A percentile compares a stretch with the other conserved stretches of the same genome.
Evolutionary conservation across 2,888 invertebrate species (phyloP).

Genomic region (Drosophila neutralis): DNA sequence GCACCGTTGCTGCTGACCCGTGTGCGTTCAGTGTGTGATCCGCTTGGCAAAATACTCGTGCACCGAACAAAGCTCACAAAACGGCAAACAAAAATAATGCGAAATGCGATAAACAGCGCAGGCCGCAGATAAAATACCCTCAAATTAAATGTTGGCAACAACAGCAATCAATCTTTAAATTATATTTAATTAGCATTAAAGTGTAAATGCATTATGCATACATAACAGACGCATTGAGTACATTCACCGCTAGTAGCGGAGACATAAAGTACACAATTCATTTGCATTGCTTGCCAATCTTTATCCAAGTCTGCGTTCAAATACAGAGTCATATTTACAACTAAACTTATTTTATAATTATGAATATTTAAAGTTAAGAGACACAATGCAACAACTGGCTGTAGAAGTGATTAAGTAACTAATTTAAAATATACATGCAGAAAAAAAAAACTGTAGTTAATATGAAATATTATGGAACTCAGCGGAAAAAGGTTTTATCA

Average conservation of each 20-base stretch:
- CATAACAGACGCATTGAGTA: neutral
- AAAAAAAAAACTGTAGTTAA: neutral
- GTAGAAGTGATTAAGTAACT: neutral
- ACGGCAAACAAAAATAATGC: slow-evolving; percentile 51
- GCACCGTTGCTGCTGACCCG: slow-evolving; percentile 69
- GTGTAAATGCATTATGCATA: neutral
- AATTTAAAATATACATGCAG: neutral
- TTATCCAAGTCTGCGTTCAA: neutral
- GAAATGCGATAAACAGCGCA: neutral
- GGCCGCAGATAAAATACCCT: slow-evolving; percentile 31
- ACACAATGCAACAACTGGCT: neutral
- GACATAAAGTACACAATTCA: neutral
- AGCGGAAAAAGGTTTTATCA: neutral
- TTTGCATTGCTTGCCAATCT: neutral
- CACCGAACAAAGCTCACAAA: slow-evolving; percentile 67
- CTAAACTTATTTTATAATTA: neutral
- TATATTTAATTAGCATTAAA: neutral
- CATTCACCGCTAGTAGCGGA: neutral
- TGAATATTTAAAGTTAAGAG: neutral
- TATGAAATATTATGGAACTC: neutral
- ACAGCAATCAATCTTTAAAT: neutral
- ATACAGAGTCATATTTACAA: neutral
- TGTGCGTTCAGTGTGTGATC: slow-evolving; percentile 55
- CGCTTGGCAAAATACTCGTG: slow-evolving; percentile 68
- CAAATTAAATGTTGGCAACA: neutral